Evolutionary conservation across 2,888 invertebrate genomes (phyloP).

Genomic region (Ferrisia virgata): DNA sequence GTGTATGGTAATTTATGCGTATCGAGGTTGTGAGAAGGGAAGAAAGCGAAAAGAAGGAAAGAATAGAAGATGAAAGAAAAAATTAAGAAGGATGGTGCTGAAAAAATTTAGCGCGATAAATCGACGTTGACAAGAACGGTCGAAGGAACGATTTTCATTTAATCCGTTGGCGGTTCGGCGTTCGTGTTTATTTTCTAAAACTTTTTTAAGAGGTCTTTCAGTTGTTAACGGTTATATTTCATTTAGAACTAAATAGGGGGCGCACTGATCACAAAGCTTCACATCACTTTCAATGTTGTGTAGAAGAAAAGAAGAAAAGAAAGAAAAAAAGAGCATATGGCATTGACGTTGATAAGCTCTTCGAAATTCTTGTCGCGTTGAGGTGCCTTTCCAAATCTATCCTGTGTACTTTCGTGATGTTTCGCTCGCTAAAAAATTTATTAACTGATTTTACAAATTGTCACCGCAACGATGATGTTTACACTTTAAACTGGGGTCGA

Average conservation of each 20-base stretch:
- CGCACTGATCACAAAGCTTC: constrained; percentile 5
- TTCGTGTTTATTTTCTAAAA: constrained; percentile 17
- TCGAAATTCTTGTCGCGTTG: constrained; percentile 5
- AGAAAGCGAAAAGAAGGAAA: neutral
- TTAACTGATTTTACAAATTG: neutral
- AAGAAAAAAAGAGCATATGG: constrained; percentile 6
- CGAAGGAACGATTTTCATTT: constrained; percentile 2
- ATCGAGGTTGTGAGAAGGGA: neutral
- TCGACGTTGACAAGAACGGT: constrained; percentile 14
- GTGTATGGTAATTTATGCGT: neutral
- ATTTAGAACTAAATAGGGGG: constrained; percentile 1
- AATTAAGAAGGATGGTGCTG: neutral
- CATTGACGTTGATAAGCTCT: constrained; percentile 17
- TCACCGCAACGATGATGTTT: neutral
- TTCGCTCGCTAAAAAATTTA: neutral
- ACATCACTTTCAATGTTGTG: neutral
- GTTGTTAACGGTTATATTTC: constrained; percentile 17
- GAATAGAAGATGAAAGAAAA: neutral
- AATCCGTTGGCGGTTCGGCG: constrained; percentile 5
- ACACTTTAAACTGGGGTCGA: neutral
- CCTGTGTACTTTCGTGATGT: neutral
- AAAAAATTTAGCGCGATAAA: constrained; percentile 5
- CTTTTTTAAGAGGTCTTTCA: constrained; percentile 9
- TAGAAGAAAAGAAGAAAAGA: neutral
- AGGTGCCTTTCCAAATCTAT: neutral